Evolutionary conservation across 2,113 vertebrate genomes (phyloP).

Genomic region (Erinaceus europaeus): DNA sequence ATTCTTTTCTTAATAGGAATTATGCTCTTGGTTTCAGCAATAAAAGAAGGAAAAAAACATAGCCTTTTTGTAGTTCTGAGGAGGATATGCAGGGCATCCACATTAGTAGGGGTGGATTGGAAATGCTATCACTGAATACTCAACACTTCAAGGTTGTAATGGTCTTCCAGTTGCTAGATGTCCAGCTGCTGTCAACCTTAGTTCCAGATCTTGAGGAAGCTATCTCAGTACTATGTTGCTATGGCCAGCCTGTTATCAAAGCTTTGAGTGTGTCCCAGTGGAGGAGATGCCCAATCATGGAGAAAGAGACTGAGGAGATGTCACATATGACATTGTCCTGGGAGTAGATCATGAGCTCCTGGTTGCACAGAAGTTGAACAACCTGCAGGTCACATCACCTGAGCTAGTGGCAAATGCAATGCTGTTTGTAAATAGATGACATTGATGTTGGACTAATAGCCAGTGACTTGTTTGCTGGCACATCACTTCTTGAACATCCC

Average conservation of each 20-base stretch:
- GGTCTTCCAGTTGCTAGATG: constrained; percentile 93
- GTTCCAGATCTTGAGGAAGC: constrained; percentile 99
- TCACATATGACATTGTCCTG: constrained; percentile 99
- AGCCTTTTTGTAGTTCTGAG: constrained; percentile 93
- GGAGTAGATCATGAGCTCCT: constrained; percentile 99
- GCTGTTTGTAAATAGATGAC: constrained; percentile 99
- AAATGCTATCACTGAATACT: constrained; percentile 94
- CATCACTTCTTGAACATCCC: constrained; percentile 99
- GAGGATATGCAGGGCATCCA: constrained; percentile 84
- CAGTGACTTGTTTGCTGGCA: constrained; percentile 98
- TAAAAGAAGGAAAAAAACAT: constrained; percentile 90
- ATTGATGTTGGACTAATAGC: constrained; percentile 99
- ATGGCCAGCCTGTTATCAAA: constrained; percentile 98
- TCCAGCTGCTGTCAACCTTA: constrained; percentile 87
- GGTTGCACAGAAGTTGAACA: constrained; percentile 97
- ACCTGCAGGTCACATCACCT: constrained; percentile 97
- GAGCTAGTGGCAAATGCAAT: constrained; percentile 98
- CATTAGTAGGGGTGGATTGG: constrained; percentile 96
- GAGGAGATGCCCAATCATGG: constrained; percentile 97
- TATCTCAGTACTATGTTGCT: constrained; percentile 99
- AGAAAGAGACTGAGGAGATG: constrained; percentile 99
- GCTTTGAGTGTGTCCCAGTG: constrained; percentile 99
- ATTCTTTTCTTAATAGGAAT: constrained; percentile 90
- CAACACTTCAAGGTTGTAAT: constrained; percentile 91
- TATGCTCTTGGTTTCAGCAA: constrained; percentile 99